Evolutionary conservation across 2,888 invertebrate genomes (phyloP), one percentile per base, ranked within the genome.

Genomic region (Tiliacea citrago): DNA sequence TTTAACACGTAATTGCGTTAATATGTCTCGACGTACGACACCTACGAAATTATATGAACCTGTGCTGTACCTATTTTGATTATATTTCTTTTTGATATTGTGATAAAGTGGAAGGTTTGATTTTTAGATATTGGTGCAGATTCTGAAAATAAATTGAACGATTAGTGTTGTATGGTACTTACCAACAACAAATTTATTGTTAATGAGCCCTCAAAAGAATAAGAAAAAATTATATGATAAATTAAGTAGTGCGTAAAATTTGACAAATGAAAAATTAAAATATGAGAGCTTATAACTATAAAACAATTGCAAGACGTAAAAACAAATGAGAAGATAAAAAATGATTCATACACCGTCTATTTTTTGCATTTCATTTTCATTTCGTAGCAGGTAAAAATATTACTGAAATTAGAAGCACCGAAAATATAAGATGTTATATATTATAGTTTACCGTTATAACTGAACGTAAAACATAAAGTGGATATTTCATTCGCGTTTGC

Each of bases 1-100:
- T 95, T 95, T 94, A 96, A 93, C 94, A 93, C 90, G 90, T 95
- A 96, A 95, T 96, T 95, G 93, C 91, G 92, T 96, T 95, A 95
- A 94, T 93, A 93, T 92, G 92, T 92, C 91, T 91, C 92, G 86
- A 89, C 92, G 90, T 92, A 93, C 91, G 92, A 92, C 93, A 94
- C 93, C 92, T 93, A 90, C 90, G 83, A 93, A 93, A 94, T 95
- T 94, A 93, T 86, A 91, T 90, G 89, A 91, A 86, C 88, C 85
- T 86, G 86, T 85, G 84, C 85, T 63, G 82, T 86, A 81, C 84
- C 45, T 45, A 45, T 13, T 74, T 85, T 88, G 85, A 88, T 86
- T 86, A 86, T 82, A 79, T 87, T 87, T 86, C 81, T 89, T 89
- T 88, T 68, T n/a, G 39, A 49, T 60, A 63, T 45, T 83, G 24